Percentiles rank a stretch among this genome's conserved stretches.
Evolutionary conservation across 2,797 vertebrate genomes (phyloP).

Genomic region (Oceanodroma leucorhoa): DNA sequence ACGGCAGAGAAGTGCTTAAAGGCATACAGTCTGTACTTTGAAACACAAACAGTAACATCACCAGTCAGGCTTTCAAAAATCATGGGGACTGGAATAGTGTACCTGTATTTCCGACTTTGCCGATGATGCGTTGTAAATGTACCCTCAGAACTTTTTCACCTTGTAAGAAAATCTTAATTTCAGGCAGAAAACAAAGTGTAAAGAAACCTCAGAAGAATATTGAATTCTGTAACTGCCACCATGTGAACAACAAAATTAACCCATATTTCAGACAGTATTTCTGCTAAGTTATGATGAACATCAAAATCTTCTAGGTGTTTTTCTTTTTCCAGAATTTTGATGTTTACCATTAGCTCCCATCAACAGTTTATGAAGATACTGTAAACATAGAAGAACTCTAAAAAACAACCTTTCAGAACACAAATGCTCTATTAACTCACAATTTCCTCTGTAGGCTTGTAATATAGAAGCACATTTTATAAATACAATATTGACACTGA

Average conservation of each 20-base stretch:
- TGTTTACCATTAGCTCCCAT: not conserved
- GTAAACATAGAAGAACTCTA: not conserved
- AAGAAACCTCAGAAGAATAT: not conserved
- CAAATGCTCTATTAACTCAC: not conserved
- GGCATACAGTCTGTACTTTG: not conserved
- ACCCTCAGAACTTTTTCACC: not conserved
- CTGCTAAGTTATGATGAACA: not conserved
- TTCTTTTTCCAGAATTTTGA: not conserved
- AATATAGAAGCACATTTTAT: not conserved
- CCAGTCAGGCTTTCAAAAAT: not conserved
- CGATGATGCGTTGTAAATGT: fast-evolving
- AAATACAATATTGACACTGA: not conserved
- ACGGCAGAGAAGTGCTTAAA: not conserved
- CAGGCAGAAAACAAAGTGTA: not conserved
- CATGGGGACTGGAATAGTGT: fast-evolving
- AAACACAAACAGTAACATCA: not conserved
- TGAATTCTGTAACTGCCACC: not conserved
- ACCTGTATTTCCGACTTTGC: not conserved
- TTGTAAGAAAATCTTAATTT: not conserved
- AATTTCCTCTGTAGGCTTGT: not conserved
- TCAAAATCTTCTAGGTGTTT: not conserved
- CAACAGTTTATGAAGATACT: not conserved
- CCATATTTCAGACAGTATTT: not conserved
- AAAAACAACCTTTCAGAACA: not conserved
- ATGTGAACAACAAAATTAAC: not conserved